Percentiles rank a stretch among this genome's conserved stretches.
These are phyloP conservation scores for Agriopis aurantiaria DNA, from an alignment of 2,888 invertebrate species.

Conservation along the genomic window DNA sequence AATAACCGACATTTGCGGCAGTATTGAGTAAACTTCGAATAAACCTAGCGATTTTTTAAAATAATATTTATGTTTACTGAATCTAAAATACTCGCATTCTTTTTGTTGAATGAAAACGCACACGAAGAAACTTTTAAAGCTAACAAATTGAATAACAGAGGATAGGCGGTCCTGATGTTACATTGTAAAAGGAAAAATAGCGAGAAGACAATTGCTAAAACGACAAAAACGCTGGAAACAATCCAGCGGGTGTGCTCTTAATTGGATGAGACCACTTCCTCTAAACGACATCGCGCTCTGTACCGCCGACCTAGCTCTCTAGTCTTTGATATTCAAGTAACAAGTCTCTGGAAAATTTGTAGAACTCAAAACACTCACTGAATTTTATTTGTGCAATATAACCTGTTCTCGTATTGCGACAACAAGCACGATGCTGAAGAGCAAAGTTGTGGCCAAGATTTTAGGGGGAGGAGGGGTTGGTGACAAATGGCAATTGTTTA, in stretches of 20 bases:
- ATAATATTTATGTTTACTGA: constrained; percentile 14
- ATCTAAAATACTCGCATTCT: constrained; percentile 11
- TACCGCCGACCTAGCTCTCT: constrained; percentile 46
- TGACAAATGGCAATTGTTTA: too few species aligned
- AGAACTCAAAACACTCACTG: constrained; percentile 18
- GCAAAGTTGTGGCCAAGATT: too few species aligned
- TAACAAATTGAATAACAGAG: constrained; percentile 55
- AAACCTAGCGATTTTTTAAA: constrained; percentile 5
- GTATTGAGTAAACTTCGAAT: not conserved
- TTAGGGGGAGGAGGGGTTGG: too few species aligned
- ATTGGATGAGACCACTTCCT: constrained; percentile 84
- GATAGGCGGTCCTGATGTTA: constrained; percentile 58
- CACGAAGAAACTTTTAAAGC: constrained; percentile 33
- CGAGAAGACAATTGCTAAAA: constrained; percentile 79
- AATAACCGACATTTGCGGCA: not conserved
- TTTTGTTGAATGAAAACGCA: constrained; percentile 11
- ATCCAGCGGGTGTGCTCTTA: constrained; percentile 81
- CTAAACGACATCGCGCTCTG: constrained; percentile 73
- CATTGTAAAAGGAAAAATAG: constrained; percentile 68
- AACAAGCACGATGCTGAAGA: constrained; percentile 7
- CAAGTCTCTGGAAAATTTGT: constrained; percentile 49
- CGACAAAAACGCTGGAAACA: constrained; percentile 79
- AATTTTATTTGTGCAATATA: constrained; percentile 29
- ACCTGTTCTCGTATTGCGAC: constrained; percentile 23
- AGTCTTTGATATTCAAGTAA: constrained; percentile 62